Percentiles rank a stretch among this genome's conserved stretches.
These are phyloP conservation scores for Phyllostomus hastatus DNA, from an alignment of 2,113 vertebrate species.

Conservation along the genomic window DNA sequence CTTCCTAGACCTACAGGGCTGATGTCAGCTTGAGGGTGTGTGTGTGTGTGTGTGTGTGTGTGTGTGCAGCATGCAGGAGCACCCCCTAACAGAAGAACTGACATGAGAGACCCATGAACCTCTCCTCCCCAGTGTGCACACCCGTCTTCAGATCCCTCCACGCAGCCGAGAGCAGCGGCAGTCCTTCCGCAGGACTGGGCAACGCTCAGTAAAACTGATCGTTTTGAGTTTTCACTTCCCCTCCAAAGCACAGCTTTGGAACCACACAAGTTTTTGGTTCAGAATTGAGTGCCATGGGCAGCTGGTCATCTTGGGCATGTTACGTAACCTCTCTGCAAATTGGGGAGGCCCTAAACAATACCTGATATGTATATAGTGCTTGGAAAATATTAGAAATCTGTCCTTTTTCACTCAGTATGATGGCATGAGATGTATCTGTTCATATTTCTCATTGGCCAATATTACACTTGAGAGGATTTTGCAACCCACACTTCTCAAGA, in stretches of 20 bases:
- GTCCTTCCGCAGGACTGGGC: background rate
- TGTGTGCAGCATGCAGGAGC: background rate
- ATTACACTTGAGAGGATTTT: constrained; percentile 20
- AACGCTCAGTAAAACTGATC: background rate
- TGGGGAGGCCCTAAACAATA: background rate
- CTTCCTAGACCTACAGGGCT: background rate
- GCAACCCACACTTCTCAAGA: background rate
- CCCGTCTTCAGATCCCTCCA: background rate
- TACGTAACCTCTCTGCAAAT: background rate
- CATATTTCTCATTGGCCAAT: background rate
- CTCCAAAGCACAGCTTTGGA: background rate
- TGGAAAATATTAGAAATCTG: background rate
- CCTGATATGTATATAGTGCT: background rate
- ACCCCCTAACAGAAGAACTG: background rate
- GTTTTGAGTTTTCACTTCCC: background rate
- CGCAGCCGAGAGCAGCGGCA: background rate
- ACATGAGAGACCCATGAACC: background rate
- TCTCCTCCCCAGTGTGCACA: too few species aligned
- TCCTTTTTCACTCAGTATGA: background rate
- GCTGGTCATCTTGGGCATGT: background rate
- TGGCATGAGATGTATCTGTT: background rate
- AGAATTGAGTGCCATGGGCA: background rate
- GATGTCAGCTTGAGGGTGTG: background rate
- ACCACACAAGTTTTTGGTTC: background rate
- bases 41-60: background rate